Evolutionary conservation across 2,888 invertebrate genomes (phyloP).

Genomic region (Drosophila cracens): DNA sequence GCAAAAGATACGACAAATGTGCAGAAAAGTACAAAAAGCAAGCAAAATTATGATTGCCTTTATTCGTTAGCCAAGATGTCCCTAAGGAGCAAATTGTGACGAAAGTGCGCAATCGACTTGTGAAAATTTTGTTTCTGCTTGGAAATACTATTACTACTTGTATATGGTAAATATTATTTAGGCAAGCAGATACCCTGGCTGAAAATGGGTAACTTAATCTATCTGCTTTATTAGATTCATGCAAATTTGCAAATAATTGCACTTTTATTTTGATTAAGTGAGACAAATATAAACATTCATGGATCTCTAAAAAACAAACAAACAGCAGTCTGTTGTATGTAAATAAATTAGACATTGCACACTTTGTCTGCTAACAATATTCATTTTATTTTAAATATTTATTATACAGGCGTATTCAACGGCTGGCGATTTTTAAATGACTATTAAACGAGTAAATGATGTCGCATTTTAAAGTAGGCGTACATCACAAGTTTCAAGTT

Average conservation of each 20-base stretch:
- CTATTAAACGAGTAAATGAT: not conserved
- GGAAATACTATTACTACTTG: not conserved
- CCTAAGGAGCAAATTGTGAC: not conserved
- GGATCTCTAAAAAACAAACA: too few relatives aligned
- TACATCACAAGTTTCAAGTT: conserved; percentile 15
- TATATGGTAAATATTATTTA: not conserved
- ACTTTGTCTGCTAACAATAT: not conserved
- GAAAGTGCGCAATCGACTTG: not conserved
- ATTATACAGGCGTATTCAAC: not conserved
- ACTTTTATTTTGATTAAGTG: not conserved
- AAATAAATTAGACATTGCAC: not conserved
- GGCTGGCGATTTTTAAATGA: not conserved
- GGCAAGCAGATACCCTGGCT: not conserved
- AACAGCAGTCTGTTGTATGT: not conserved
- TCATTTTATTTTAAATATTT: not conserved
- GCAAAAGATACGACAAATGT: not conserved
- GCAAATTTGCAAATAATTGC: not conserved
- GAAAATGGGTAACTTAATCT: not conserved
- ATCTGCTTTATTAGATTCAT: not conserved
- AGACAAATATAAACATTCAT: not conserved
- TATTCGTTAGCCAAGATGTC: not conserved
- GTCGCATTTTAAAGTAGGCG: conserved; percentile 11
- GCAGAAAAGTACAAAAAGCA: not conserved
- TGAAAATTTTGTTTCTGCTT: not conserved
- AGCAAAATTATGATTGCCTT: not conserved